Base-by-base conservation (phyloP, 2,797 vertebrate genomes). In the Pangasius larnaudii region DNA sequence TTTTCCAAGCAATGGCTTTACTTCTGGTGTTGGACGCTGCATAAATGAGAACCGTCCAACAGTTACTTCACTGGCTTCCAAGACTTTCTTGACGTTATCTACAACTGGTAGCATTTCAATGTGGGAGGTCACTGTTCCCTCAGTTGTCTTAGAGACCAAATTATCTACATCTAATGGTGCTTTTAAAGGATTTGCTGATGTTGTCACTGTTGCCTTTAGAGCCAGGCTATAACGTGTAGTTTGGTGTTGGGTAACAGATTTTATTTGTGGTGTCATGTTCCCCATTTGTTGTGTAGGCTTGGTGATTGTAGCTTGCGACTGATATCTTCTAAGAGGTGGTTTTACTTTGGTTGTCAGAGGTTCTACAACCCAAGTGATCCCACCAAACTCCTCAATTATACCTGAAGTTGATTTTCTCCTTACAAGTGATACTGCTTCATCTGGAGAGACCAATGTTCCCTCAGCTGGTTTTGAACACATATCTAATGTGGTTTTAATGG, bases 401-500 rank as follows among this genome's bases (percentile, higher is more conserved):
- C 90, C 89, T 88, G 90, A 90, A 86, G 87, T 88, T 42, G 88
- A 91, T 80, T 93, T 94, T 63, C 91, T 91, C 84, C 77, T 93
- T 19, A 80, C 89, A 71, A 95, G 90, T 51, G 93, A 87, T 87
- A 95, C 67, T 77, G 90, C 93, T 87, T 94, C 91, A 88, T 59
- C 56, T 89, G 51, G 22, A 22, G 83, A n/a, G n/a, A 84, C 85
- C 16, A 88, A 84, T 14, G 86, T 49, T 82, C 69, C 90, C 72
- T 84, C 39, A 11, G 53, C 22, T 27, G 83, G 42, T 80, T 90
- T 89, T 71, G 42, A 77, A 61, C 88, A 94, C 96, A 96, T 95
- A 89, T 96, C 94, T 88, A 95, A 61, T 13, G 91, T 92, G 42
- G 86, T 84, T 92, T 93, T 95, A 58, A 94, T 51, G 87, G 90